Evolutionary conservation across 2,888 invertebrate genomes (phyloP), one percentile per base, ranked within the genome.

Genomic region (Drosophila engyochracea): DNA sequence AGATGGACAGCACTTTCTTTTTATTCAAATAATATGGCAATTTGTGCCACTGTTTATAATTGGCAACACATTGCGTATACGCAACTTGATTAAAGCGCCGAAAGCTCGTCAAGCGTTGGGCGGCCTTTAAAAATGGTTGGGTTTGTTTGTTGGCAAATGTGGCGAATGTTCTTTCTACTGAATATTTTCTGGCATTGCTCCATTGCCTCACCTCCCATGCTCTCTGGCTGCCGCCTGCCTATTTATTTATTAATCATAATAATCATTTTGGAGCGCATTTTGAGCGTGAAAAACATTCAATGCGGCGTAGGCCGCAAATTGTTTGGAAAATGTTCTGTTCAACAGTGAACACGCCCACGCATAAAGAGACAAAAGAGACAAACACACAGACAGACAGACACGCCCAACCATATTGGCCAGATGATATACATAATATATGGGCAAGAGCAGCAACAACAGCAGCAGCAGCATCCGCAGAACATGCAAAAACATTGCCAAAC

Each of bases 241-340:
- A 85, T 83, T 87, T 87, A 87, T 90, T 90, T 87, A 87, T 87
- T 87, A 90, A 87, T 90, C 91, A 89, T 87, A 90, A 87, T 87
- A 87, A 87, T 90, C 89, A 89, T 87, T 90, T 86, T 90, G 86
- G 76, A 74, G 70, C 79, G 79, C 80, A 90, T 83, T 87, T 89
- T 89, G 74, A 90, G 87, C 87, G 90, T 87, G 91, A 87, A 85
- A 85, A 85, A 77, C 75, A 83, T 85, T 87, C 90, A 90, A 87
- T 90, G 91, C 90, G 90, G 86, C 90, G 86, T 83, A 83, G 79
- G 89, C 90, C 80, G 82, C 84, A 87, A 87, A 90, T 87, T 84
- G 87, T 59, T 87, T 80, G 87, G 90, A 87, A 87, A 87, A 89
- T 90, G 80, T 77, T 83, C 71, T 85, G 83, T 71, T 82, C 72